Conservation (phyloP, 2,797 vertebrate species). For the Peromyscus eremicus region DNA sequence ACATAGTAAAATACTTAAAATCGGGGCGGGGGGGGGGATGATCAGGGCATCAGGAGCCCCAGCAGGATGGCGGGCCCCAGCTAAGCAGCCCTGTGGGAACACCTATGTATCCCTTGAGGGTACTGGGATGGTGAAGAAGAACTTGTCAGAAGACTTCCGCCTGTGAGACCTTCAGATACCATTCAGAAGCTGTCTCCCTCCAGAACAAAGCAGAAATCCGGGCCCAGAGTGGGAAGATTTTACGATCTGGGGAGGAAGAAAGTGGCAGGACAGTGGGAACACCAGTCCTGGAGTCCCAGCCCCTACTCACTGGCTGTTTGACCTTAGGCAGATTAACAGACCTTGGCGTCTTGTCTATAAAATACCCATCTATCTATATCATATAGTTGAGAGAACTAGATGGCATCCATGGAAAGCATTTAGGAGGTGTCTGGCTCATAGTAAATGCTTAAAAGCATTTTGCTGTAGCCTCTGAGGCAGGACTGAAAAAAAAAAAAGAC, state of each 20-base stretch:
- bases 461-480: background rate
- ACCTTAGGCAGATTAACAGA: background rate
- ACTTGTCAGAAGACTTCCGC: background rate
- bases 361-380: background rate
- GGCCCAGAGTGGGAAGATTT: background rate
- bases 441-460: constrained; percentile 6
- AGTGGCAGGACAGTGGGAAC: background rate
- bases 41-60: background rate
- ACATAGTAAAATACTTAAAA: background rate
- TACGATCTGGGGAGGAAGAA: background rate
- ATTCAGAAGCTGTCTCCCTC: background rate
- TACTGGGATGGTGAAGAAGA: background rate
- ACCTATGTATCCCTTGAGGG: background rate
- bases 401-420: background rate
- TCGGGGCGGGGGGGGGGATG: background rate
- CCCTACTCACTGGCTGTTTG: background rate
- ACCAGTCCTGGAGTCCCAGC: background rate
- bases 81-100: rapidly evolving
- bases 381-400: background rate
- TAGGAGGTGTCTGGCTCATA: background rate
- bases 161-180: background rate
- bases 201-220: background rate
- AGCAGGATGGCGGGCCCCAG: background rate
- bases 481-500: background rate
- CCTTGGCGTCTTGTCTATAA: constrained; percentile 4